phyloP scores from a whole-genome alignment of 2,888 invertebrate genomes.

The Priocnemis perturbator region DNA sequence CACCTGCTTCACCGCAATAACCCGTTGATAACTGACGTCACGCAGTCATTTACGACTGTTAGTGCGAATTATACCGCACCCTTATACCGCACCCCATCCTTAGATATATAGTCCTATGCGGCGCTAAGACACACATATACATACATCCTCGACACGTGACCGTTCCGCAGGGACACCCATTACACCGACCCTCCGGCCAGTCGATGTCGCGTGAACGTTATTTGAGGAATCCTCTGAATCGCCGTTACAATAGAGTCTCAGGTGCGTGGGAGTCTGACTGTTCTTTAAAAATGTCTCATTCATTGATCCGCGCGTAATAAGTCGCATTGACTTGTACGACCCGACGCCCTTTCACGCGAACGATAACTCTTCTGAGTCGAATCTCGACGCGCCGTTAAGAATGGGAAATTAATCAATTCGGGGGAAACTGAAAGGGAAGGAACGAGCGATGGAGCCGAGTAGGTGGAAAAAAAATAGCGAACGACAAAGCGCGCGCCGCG shows the following conservation, averaged over 20 bases:
- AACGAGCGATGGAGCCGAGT: too few relatives aligned
- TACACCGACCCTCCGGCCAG: slow-evolving; percentile 46
- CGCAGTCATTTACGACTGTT: slow-evolving; percentile 39
- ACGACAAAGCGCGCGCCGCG: slow-evolving; percentile 27
- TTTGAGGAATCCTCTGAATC: slow-evolving; percentile 39
- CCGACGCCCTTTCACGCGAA: too few relatives aligned
- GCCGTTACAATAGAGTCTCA: slow-evolving; percentile 40
- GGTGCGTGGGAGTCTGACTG: slow-evolving; percentile 29
- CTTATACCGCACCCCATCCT: neutral
- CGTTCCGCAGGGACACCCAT: slow-evolving; percentile 50
- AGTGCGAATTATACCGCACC: slow-evolving; percentile 34
- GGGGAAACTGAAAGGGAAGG: too few relatives aligned
- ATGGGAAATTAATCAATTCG: too few relatives aligned
- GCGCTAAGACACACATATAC: neutral
- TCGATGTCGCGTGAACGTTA: slow-evolving; percentile 49
- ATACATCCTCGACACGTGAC: slow-evolving; percentile 39
- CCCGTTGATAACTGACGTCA: slow-evolving; percentile 30
- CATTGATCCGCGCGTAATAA: neutral
- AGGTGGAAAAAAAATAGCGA: slow-evolving; percentile 11
- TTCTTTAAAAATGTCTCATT: slow-evolving; percentile 8
- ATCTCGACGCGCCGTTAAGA: too few relatives aligned
- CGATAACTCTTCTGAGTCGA: too few relatives aligned
- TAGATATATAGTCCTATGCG: neutral
- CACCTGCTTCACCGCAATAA: neutral
- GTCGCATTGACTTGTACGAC: too few relatives aligned